Evolutionary conservation across 2,888 invertebrate genomes (phyloP).

Genomic region (Bombyx huttoni): DNA sequence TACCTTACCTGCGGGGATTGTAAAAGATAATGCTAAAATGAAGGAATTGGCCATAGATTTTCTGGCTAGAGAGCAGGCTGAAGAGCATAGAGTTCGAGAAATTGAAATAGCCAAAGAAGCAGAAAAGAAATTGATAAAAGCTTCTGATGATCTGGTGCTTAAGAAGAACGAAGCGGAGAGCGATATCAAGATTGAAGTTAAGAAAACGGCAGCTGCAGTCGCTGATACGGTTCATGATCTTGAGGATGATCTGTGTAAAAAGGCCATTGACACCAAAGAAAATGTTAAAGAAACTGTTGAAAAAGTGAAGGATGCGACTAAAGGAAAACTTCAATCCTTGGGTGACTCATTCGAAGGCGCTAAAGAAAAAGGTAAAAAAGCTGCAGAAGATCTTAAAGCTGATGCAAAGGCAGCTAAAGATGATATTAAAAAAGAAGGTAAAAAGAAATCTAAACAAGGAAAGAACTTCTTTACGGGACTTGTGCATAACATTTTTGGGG

Average conservation of each 20-base stretch:
- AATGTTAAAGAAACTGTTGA: constrained; percentile 31
- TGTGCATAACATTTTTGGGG: constrained; percentile 57
- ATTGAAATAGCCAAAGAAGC: constrained; percentile 31
- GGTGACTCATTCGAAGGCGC: constrained; percentile 36
- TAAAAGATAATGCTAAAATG: constrained; percentile 40
- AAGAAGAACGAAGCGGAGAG: constrained; percentile 27
- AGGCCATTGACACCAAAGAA: constrained; percentile 33
- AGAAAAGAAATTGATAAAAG: constrained; percentile 31
- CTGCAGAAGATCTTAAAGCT: constrained; percentile 19
- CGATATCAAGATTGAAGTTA: constrained; percentile 33
- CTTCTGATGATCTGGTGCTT: constrained; percentile 29
- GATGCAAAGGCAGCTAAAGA: constrained; percentile 30
- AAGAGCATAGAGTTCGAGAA: constrained; percentile 37
- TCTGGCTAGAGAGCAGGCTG: constrained; percentile 45
- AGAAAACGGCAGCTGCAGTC: constrained; percentile 39
- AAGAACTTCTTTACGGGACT: constrained; percentile 58
- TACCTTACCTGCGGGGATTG: constrained; percentile 33
- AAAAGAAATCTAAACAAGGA: constrained; percentile 59
- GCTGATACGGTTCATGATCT: constrained; percentile 29
- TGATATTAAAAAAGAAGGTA: constrained; percentile 42
- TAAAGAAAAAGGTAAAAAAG: constrained; percentile 38
- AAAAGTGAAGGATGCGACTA: constrained; percentile 30
- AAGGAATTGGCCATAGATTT: constrained; percentile 53
- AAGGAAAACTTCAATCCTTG: constrained; percentile 36
- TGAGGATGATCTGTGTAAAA: constrained; percentile 31